phyloP scores from a whole-genome alignment of 2,797 vertebrate species.

The Fistularia commersonii region DNA sequence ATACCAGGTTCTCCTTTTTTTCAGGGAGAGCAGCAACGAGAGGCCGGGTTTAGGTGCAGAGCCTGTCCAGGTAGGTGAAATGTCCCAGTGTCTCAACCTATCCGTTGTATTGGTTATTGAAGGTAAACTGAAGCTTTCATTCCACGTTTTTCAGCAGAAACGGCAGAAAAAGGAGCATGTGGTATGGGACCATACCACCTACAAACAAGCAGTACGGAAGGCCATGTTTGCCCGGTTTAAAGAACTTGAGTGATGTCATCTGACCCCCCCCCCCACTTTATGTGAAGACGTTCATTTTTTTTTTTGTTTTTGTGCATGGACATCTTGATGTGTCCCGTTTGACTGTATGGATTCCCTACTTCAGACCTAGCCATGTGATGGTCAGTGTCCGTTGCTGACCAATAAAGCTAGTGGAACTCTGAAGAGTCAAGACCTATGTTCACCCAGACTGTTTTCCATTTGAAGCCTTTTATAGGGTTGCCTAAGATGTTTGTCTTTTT shows the following conservation, averaged over 20 bases:
- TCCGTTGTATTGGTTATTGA: not conserved
- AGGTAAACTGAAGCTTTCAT: not conserved
- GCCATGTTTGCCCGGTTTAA: conserved; percentile 98
- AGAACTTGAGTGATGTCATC: conserved; percentile 84
- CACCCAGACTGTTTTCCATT: too few species aligned
- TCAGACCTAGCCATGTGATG: conserved; percentile 9
- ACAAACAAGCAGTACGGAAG: conserved; percentile 92
- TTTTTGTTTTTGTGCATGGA: not conserved
- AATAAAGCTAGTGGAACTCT: conserved; percentile 3
- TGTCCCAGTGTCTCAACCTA: not conserved
- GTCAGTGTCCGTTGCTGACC: conserved; percentile 16
- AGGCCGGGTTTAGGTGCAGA: conserved; percentile 77
- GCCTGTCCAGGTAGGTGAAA: conserved; percentile 57
- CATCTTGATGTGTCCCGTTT: too few species aligned
- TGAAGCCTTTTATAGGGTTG: too few species aligned
- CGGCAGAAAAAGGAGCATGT: conserved; percentile 80
- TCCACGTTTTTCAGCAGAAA: conserved; percentile 48
- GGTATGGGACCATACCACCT: conserved; percentile 83
- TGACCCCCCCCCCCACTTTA: conserved; percentile 25
- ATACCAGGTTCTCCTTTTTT: not conserved
- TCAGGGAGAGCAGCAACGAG: conserved; percentile 69
- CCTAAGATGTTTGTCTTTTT: too few species aligned
- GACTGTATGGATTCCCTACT: conserved; percentile 12
- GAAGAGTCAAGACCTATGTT: not conserved
- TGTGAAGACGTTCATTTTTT: conserved; percentile 15